Evolutionary conservation across 2,113 vertebrate species (phyloP), one percentile per base, ranked within the genome.

Genomic region (Sinocyclocheilus grahami): DNA sequence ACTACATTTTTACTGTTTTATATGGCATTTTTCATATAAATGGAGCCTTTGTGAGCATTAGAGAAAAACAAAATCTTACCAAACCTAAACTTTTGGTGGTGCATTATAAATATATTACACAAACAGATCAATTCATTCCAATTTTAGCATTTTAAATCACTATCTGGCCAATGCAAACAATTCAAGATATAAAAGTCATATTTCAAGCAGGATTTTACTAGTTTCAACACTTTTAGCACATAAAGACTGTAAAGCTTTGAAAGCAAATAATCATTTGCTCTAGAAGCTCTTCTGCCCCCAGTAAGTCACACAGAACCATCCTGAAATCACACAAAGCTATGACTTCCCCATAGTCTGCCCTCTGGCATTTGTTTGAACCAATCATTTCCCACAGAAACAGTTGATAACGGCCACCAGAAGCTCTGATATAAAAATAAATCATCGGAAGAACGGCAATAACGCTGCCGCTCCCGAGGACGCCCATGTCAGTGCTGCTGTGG

Each of bases 321-420:
- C 33, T 60, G 18, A n/a, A 37, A 60, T 79, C 20, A 37, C 20
- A 62, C 33, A 74, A 12, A n/a, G 55, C 20, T 4, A 14, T n/a
- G 2, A 24, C 20, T 42, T 42, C 12, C 9, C 58, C 33, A 42
- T 37, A 5, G 6, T 62, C 22, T 80, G 33, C 78, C 55, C 58
- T 80, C 33, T 42, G 8, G 62, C 24, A 82, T 67, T 67, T 30
- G 60, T 67, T 69, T 13, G n/a, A 82, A 69, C 14, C 62, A 46
- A 67, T 51, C n/a, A 0, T 46, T 82, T 67, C 42, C 30, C 62
- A 0, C 2, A 0, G 42, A 24, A 51, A 51, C 24, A 5, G 62
- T 30, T 82, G 62, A 67, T 67, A 67, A 69, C n/a, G 8, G n/a
- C 80, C 24, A 69, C n/a, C 63, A 69, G 24, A 82, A 33, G 37